Evolutionary conservation across 1,140 invertebrate species (phyloP), one percentile per base, ranked within the genome.

Genomic region (Drosophila persimilis): DNA sequence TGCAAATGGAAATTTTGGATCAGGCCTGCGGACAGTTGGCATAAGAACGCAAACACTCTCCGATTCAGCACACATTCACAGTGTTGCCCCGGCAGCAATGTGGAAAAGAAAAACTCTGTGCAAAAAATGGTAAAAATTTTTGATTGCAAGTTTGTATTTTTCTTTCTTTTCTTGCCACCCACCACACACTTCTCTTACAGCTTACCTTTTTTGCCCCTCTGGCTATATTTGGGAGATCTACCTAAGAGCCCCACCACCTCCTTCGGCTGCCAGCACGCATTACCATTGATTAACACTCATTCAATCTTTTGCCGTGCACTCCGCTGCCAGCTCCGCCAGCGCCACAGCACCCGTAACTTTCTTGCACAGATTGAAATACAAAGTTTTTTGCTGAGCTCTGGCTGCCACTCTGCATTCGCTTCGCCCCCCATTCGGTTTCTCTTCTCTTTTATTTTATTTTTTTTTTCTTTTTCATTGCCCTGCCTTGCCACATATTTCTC

Each of bases 281-380:
- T 85, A 81, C 81, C 73, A 85, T 85, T 85, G 81, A 85, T 85
- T 85, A 85, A 75, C 77, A 80, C 83, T 81, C 81, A 86, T 80
- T 74, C 83, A 77, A 77, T 76, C 73, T 76, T 69, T 76, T 76
- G 63, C 73, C 72, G 45, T 66, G 72, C 46, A 39, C 63, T 53
- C 17, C 11, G 17, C 3, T 24, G 24, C 24, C 24, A 24, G 24
- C 24, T 24, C 24, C 24, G 24, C 24, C 52, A 72, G 51, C 31
- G 15, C 26, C 29, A 15, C 31, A n/a, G 47, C 58, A 39, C 11
- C 35, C 50, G 64, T 86, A 85, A 86, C 63, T 85, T 85, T 76
- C 79, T 85, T 77, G 80, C 80, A 77, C 81, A 85, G 77, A 85
- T 85, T 85, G 81, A 85, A 86, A 86, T 80, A 86, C 80, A 85